Base-by-base conservation (phyloP, 1,140 invertebrate genomes). In the Trichonephila inaurata region DNA sequence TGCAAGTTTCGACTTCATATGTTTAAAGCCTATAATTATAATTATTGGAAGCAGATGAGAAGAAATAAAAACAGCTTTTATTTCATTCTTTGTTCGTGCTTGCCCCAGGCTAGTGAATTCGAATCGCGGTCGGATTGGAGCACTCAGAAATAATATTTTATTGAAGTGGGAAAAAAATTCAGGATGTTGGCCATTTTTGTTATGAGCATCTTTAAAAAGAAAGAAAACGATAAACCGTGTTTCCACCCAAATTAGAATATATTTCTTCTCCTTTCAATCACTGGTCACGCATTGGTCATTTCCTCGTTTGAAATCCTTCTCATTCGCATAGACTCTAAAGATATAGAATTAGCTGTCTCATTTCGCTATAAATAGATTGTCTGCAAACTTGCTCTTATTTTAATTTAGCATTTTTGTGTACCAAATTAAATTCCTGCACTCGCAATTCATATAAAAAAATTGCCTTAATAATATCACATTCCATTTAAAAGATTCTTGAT, bases 1-100 rank as follows among this genome's bases (percentile, higher is more conserved):
- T 51, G 51, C 51, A 7, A 51, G 51, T 1, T 51, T 51, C 51
- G 10, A 51, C 51, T 7, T 51, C 51, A 51, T 51, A 8, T 51
- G 51, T 51, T 91, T 14, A 40, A 81, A 82, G 72, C 24, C 89
- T 91, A 91, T 91, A 91, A 91, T 91, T 91, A 91, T 82, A 91
- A 91, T 91, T 91, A 91, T 91, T 61, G 86, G 61, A 88, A 64
- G 72, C 51, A 24, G 69, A 89, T 66, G 72, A 89, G 33, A 69
- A 51, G 33, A 28, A 89, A 89, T 89, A 89, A 89, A 51, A 89
- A 91, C 8, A 91, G 40, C 44, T 58, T 82, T 58, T 60, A 77
- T 91, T 91, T 82, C 69, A 81, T 82, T 91, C 89, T n/a, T 60
- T 81, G 69, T 58, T 91, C 89, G 89, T 91, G 89, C 89, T 91